phyloP scores from a whole-genome alignment of 37 sponge, comb jelly and placozoan species.

The Corticium candelabrum region DNA sequence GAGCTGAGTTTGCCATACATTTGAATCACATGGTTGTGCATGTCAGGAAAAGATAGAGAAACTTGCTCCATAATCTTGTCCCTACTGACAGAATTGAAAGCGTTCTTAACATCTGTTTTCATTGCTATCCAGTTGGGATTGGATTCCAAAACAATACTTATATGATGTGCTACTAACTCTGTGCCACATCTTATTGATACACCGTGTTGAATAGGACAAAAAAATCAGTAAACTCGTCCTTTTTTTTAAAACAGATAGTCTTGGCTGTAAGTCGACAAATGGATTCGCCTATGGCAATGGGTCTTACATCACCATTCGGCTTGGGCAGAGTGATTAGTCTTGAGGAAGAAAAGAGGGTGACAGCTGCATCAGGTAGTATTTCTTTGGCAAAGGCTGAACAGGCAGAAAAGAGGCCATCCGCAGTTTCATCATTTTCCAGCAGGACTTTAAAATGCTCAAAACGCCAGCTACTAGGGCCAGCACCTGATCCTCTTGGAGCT shows the following conservation, averaged over 20 bases:
- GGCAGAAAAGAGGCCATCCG: not conserved
- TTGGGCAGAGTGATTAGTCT: not conserved
- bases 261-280: not conserved
- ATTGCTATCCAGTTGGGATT: not conserved
- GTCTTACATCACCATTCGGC: not conserved
- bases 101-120: not conserved
- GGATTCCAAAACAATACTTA: not conserved
- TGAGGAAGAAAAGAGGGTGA: not conserved
- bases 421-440: not conserved
- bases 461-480: not conserved
- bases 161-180: not conserved
- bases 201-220: not conserved
- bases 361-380: not conserved
- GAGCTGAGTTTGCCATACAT: not conserved
- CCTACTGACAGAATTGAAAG: not conserved
- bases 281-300: not conserved
- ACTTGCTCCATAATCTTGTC: not conserved
- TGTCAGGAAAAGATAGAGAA: not conserved
- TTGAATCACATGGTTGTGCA: not conserved
- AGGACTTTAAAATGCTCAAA: not conserved
- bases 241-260: not conserved
- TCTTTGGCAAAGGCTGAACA: not conserved
- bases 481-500: not conserved
- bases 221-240: not conserved
- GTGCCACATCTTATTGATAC: not conserved